These are phyloP conservation scores for Plestiodon gilberti DNA, from an alignment of 2,113 vertebrate genomes.

Conservation along the genomic window DNA sequence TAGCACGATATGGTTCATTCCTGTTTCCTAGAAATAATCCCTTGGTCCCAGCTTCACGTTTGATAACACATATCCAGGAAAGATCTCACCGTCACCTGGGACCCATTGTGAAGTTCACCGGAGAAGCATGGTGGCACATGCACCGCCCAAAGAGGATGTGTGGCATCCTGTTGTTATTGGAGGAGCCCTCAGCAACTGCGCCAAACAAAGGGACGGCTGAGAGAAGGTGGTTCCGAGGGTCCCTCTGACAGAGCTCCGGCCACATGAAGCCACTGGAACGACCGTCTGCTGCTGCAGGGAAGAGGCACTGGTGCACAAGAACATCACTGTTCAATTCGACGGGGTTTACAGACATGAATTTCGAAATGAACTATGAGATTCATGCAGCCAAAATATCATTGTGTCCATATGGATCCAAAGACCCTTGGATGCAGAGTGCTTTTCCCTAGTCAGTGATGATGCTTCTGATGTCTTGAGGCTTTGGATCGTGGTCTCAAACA, in stretches of 20 bases:
- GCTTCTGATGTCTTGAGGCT: background rate
- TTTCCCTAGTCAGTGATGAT: background rate
- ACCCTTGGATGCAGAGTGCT: background rate
- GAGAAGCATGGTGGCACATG: conserved; percentile 4
- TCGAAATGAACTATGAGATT: background rate
- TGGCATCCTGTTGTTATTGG: conserved; percentile 38
- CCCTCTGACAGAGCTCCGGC: background rate
- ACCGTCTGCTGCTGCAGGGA: background rate
- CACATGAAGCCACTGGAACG: background rate
- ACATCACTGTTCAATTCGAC: background rate
- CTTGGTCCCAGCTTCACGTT: conserved; percentile 58
- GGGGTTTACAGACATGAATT: background rate
- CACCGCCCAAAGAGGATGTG: conserved; percentile 35
- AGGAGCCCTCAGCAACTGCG: background rate
- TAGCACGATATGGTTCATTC: conserved; percentile 53
- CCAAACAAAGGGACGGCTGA: conserved; percentile 11
- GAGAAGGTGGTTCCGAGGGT: conserved; percentile 24
- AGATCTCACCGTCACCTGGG: conserved; percentile 64
- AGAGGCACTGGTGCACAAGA: background rate
- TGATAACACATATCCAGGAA: conserved; percentile 70
- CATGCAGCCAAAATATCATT: background rate
- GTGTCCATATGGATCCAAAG: background rate
- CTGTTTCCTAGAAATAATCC: conserved; percentile 68
- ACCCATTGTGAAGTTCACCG: conserved; percentile 29
- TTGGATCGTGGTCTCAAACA: background rate